Evolutionary conservation across 2,113 vertebrate genomes (phyloP).

Genomic region (Platysternon megacephalum): DNA sequence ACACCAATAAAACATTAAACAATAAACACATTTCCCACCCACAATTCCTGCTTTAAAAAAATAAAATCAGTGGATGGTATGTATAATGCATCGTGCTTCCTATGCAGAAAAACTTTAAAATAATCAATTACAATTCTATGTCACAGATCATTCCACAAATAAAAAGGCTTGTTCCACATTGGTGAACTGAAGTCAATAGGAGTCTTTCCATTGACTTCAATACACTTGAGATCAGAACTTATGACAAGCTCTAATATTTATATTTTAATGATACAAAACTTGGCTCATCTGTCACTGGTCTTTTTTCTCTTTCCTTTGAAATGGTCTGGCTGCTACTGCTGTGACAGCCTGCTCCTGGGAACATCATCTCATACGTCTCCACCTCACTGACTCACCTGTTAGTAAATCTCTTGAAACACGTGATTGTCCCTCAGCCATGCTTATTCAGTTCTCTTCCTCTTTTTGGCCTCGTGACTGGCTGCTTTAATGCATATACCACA

Average conservation of each 20-base stretch:
- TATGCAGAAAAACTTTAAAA: not conserved
- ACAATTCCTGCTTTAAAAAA: not conserved
- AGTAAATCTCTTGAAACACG: not conserved
- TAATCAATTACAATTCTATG: not conserved
- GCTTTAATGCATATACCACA: not conserved
- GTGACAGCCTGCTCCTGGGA: not conserved
- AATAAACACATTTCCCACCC: not conserved
- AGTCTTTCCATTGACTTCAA: not conserved
- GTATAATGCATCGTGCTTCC: not conserved
- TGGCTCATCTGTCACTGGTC: not conserved
- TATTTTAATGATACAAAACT: not conserved
- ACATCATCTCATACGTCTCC: not conserved
- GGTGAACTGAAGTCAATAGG: not conserved
- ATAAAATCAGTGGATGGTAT: not conserved
- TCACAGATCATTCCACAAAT: not conserved
- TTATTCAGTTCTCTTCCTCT: not conserved
- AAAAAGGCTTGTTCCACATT: not conserved
- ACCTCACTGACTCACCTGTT: not conserved
- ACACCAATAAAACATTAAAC: not conserved
- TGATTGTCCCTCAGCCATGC: not conserved
- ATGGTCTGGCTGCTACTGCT: not conserved
- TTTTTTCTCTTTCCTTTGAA: not conserved
- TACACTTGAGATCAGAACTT: not conserved
- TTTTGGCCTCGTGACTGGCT: not conserved
- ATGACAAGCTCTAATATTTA: not conserved